Evolutionary conservation across 2,113 vertebrate genomes (phyloP), one percentile per base, ranked within the genome.

Genomic region (Poecile atricapillus): DNA sequence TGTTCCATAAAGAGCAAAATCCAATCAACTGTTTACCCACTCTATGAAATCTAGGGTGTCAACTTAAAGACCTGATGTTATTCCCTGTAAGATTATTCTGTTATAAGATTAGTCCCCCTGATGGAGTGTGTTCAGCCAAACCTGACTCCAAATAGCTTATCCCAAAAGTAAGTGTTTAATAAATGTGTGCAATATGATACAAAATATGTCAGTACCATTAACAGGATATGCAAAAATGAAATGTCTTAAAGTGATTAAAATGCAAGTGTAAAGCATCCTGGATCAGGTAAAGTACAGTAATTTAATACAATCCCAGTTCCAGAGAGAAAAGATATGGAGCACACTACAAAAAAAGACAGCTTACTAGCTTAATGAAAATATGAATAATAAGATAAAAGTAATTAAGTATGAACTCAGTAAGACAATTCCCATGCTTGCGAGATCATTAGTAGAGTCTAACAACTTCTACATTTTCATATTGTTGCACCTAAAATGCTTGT

Each of bases 161-260:
- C 79, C 79, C 85, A 69, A 68, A 87, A 58, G 35, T 24, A 65
- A 0, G 0, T 39, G 12, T 65, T 83, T 88, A 93, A 94, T 83
- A 63, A 63, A 62, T 50, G 13, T 4, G 1, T 73, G 59, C 43
- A 74, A 74, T 80, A 59, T 22, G 80, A 83, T 74, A 53, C 28
- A 69, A 86, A 93, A 90, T 73, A 58, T 88, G 55, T 87, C 85
- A 86, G 71, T 35, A 55, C 7, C 39, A n/a, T 83, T 96, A 86
- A 86, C 73, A 95, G 50, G 25, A 67, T 92, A 89, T 74, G 63
- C 33, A 92, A 93, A 92, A 95, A 78, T 91, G 11, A 89, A 79
- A 88, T 4, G 10, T 10, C 47, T 76, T 56, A 75, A 95, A 81
- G 23, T 62, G 46, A 96, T 95, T 91, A 93, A 55, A 93, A 37